phyloP scores from a whole-genome alignment of 2,797 vertebrate genomes.

The Diplodus puntazzo region DNA sequence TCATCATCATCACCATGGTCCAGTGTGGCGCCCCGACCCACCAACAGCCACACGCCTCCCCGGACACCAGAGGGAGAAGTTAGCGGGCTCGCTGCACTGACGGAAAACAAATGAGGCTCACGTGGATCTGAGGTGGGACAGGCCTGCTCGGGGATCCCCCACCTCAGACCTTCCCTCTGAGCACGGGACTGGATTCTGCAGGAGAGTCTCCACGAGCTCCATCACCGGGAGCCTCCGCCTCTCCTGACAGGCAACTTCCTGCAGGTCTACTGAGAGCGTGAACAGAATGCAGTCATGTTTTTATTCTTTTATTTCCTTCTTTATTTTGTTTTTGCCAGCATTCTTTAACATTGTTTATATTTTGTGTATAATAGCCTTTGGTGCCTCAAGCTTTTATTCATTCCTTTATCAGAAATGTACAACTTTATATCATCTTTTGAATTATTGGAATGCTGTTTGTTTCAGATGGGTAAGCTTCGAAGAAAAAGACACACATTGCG shows the following conservation, averaged over 20 bases:
- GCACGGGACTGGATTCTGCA: constrained; percentile 32
- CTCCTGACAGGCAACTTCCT: constrained; percentile 31
- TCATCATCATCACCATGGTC: constrained; percentile 3
- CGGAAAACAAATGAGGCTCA: constrained; percentile 40
- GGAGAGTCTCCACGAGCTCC: constrained; percentile 58
- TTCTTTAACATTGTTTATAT: constrained; percentile 72
- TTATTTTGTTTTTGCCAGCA: constrained; percentile 56
- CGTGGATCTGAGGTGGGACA: constrained; percentile 54
- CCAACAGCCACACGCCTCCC: constrained; percentile 37
- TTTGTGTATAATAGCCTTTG: constrained; percentile 83
- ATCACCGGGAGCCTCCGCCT: constrained; percentile 48
- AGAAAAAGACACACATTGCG: constrained; percentile 38
- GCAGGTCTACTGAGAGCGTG: constrained; percentile 66
- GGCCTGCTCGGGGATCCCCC: constrained; percentile 34
- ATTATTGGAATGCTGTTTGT: constrained; percentile 65
- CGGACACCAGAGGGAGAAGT: constrained; percentile 42
- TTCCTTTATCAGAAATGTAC: constrained; percentile 84
- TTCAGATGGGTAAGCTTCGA: constrained; percentile 61
- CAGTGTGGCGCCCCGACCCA: constrained; percentile 21
- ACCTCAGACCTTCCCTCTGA: constrained; percentile 8
- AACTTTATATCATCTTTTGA: constrained; percentile 70
- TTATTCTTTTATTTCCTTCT: constrained; percentile 5
- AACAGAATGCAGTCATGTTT: constrained; percentile 59
- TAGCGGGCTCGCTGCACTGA: constrained; percentile 51
- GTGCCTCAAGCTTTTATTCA: constrained; percentile 88